phyloP scores from a whole-genome alignment of 2,113 vertebrate genomes.

The Psettodes erumei region DNA sequence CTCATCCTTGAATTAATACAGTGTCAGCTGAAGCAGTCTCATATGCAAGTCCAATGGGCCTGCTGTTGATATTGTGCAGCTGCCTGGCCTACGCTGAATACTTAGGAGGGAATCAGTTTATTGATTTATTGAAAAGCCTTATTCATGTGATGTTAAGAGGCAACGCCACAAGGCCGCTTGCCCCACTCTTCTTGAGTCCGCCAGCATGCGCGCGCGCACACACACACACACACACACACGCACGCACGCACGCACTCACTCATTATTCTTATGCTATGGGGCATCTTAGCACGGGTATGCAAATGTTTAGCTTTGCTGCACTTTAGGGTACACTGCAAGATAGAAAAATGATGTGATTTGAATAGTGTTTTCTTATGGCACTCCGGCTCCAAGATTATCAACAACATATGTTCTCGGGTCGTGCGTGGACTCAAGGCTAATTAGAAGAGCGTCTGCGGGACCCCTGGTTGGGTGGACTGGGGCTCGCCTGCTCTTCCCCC shows the following conservation, averaged over 20 bases:
- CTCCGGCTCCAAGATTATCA: constrained; percentile 59
- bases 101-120: constrained; percentile 56
- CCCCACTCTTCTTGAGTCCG: constrained; percentile 12
- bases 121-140: constrained; percentile 72
- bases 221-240: constrained; percentile 12
- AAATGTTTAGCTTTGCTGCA: constrained; percentile 47
- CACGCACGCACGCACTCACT: constrained; percentile 2
- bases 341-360: constrained; percentile 66
- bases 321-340: constrained; percentile 44
- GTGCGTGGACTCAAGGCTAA: constrained; percentile 67
- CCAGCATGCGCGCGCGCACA: not conserved
- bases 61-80: constrained; percentile 25
- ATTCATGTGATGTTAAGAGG: constrained; percentile 53
- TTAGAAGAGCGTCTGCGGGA: constrained; percentile 61
- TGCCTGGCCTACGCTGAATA: constrained; percentile 3
- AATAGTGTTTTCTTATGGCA: constrained; percentile 52
- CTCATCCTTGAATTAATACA: constrained; percentile 1
- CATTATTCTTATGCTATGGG: constrained; percentile 41
- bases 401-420: constrained; percentile 62
- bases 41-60: constrained; percentile 32
- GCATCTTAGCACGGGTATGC: constrained; percentile 48
- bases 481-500: constrained; percentile 47
- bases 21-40: not conserved
- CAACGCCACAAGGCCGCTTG: constrained; percentile 31
- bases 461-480: constrained; percentile 39